Conservation (phyloP, 2,888 invertebrate genomes). For the Caenorhabditis sp. region DNA sequence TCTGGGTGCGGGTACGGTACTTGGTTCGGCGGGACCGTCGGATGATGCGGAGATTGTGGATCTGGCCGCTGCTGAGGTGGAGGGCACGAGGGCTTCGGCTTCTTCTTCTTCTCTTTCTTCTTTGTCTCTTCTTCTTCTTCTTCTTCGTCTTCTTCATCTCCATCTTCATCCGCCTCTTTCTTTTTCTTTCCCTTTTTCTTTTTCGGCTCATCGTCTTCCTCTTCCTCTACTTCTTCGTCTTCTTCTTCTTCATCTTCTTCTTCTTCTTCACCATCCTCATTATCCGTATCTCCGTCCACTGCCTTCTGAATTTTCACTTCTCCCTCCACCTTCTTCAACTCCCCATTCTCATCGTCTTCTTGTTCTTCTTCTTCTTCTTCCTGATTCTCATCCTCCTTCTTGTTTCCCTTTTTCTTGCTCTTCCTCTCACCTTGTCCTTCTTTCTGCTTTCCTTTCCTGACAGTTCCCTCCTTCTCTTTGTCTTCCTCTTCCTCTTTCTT, state of each 20-base stretch:
- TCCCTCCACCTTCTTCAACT: constrained; percentile 27
- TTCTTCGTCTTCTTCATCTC: constrained; percentile 1
- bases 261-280: constrained; percentile 9
- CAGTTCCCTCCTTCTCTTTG: constrained; percentile 4
- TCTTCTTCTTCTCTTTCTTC: neutral
- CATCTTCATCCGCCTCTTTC: neutral
- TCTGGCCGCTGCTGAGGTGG: neutral
- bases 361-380: constrained; percentile 7
- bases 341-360: constrained; percentile 24
- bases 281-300: constrained; percentile 34
- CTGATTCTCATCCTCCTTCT: constrained; percentile 5
- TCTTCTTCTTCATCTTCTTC: constrained; percentile 19
- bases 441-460: neutral
- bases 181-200: no score
- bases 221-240: constrained; percentile 7
- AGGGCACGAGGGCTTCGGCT: constrained; percentile 3
- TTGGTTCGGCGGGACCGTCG: constrained; percentile 14
- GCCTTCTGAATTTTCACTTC: constrained; percentile 30
- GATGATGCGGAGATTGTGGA: neutral
- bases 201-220: constrained; percentile 19
- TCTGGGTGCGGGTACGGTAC: constrained; percentile 25
- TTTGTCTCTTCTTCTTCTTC: neutral
- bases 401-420: neutral
- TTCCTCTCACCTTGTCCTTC: neutral
- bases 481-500: constrained; percentile 2